phyloP scores from a whole-genome alignment of 2,113 vertebrate genomes.

The Chroicocephalus ridibundus region DNA sequence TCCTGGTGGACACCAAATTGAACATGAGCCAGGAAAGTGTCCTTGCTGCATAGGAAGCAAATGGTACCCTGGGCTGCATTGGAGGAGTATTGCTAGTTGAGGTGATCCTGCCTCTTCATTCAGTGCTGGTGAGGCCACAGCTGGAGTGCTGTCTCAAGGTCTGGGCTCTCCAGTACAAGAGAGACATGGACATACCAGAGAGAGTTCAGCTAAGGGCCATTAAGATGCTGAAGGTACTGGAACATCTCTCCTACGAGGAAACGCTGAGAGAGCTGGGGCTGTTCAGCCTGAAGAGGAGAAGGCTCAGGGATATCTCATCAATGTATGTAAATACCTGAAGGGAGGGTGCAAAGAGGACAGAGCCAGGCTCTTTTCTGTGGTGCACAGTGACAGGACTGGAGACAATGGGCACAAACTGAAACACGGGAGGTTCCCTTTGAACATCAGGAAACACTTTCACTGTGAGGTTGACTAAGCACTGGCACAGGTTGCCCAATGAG shows the following conservation, averaged over 20 bases:
- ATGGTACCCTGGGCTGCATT: neutral
- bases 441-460: neutral
- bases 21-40: neutral
- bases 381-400: neutral
- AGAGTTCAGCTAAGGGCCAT: neutral
- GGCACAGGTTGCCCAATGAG: neutral
- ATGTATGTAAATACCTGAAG: neutral
- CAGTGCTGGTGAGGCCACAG: rapidly evolving
- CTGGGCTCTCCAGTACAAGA: neutral
- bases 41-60: neutral
- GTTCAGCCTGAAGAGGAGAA: neutral
- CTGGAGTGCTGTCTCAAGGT: neutral
- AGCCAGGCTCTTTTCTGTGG: neutral
- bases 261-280: neutral
- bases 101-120: neutral
- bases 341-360: neutral
- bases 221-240: neutral
- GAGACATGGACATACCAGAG: neutral
- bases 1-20: neutral
- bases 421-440: neutral
- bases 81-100: neutral
- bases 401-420: neutral
- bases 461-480: neutral
- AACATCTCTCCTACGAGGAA: neutral
- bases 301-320: neutral